Percentiles rank a stretch among this genome's conserved stretches.
Conservation (phyloP, 2,113 vertebrate species). For the Pteronura brasiliensis region DNA sequence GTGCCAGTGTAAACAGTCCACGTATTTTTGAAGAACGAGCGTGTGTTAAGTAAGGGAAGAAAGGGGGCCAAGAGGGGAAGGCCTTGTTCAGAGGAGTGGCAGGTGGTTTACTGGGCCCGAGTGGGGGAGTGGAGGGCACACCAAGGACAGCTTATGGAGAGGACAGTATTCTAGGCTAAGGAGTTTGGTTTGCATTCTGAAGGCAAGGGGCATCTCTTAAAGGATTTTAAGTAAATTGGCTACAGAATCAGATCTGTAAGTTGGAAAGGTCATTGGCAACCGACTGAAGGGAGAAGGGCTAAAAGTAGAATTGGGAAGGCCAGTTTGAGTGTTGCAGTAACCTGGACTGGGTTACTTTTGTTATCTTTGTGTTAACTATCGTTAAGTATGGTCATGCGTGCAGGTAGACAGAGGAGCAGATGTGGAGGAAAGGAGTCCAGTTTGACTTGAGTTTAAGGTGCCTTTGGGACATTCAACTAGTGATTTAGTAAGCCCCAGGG, state of each 20-base stretch:
- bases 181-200: neutral
- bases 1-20: neutral
- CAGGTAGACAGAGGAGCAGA: neutral
- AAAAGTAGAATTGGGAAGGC: neutral
- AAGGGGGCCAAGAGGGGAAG: neutral
- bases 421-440: neutral
- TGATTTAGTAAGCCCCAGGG: neutral
- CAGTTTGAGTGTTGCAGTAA: neutral
- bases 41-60: neutral
- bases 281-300: neutral
- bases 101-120: neutral
- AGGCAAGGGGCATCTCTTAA: neutral
- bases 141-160: neutral
- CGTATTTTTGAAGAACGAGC: neutral
- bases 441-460: neutral
- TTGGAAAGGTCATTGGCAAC: neutral
- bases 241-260: neutral
- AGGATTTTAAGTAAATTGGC: constrained; percentile 9
- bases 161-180: neutral
- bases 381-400: neutral
- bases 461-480: neutral
- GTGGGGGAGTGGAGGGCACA: neutral
- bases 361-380: neutral
- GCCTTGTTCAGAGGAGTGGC: neutral
- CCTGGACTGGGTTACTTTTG: neutral